These are phyloP conservation scores for Brenthis hecate DNA, from an alignment of 2,888 invertebrate genomes.

Conservation along the genomic window DNA sequence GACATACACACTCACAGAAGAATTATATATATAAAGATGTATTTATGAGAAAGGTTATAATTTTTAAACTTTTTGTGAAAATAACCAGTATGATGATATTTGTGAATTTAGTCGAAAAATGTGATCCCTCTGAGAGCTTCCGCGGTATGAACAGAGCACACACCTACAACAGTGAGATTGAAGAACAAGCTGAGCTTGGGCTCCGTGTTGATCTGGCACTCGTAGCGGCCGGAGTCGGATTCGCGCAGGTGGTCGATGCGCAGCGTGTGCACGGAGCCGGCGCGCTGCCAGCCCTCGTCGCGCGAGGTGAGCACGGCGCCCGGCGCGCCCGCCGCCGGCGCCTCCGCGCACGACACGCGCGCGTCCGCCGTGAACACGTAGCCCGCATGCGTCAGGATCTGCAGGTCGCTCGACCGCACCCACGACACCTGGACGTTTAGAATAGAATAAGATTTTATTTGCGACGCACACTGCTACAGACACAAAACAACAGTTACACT, in stretches of 20 bases:
- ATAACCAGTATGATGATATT: too few species aligned
- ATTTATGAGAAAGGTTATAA: too few species aligned
- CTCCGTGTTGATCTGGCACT: conserved; percentile 89
- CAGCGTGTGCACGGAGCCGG: conserved; percentile 81
- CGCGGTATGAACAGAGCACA: background rate
- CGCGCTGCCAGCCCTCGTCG: conserved; percentile 69
- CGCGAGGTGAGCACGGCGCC: conserved; percentile 78
- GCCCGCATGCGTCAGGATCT: conserved; percentile 86
- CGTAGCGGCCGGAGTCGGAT: conserved; percentile 86
- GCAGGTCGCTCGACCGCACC: conserved; percentile 87
- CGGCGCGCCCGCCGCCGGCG: conserved; percentile 74
- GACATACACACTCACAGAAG: too few species aligned
- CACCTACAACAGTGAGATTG: conserved; percentile 84
- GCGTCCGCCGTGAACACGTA: conserved; percentile 86
- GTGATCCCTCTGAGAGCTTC: too few species aligned
- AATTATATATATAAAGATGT: too few species aligned
- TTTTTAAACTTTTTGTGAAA: too few species aligned
- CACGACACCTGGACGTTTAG: conserved; percentile 84
- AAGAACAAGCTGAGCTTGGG: conserved; percentile 87
- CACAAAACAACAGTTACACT: background rate
- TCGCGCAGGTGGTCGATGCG: conserved; percentile 82
- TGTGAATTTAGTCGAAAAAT: too few species aligned
- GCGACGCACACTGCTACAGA: too few species aligned
- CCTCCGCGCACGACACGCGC: conserved; percentile 84
- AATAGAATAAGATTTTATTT: too few species aligned